These are phyloP conservation scores for Cinclus cinclus DNA, from an alignment of 2,113 vertebrate species.

Conservation along the genomic window DNA sequence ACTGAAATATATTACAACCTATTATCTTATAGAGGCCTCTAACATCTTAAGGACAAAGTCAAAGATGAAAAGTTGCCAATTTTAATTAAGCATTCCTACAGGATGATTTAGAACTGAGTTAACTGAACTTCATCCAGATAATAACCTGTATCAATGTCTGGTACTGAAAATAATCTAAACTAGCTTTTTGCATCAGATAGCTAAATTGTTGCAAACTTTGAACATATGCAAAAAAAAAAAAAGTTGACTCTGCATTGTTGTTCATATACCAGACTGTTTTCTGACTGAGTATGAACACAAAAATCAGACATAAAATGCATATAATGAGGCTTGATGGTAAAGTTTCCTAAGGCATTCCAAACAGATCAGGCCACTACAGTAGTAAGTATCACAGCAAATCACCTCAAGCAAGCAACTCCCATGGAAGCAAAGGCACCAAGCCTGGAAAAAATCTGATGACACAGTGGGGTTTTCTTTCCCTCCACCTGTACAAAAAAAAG, in stretches of 20 bases:
- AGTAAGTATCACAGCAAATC: neutral
- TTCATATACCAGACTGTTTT: neutral
- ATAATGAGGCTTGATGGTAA: neutral
- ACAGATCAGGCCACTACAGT: neutral
- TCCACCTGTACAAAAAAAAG: neutral
- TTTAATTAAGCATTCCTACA: neutral
- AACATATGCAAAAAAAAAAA: neutral
- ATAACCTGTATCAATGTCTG: neutral
- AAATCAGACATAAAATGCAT: neutral
- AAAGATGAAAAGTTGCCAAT: neutral
- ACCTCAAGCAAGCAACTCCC: neutral
- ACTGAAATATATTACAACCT: neutral
- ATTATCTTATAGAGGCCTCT: neutral
- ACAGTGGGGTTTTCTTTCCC: neutral
- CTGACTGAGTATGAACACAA: neutral
- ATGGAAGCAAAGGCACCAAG: neutral
- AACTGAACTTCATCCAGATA: neutral
- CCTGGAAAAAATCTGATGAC: neutral
- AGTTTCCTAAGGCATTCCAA: neutral
- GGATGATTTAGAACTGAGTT: neutral
- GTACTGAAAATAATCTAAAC: neutral
- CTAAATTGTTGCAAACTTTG: neutral
- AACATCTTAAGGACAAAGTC: neutral
- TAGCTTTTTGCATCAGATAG: neutral
- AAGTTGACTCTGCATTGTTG: neutral